Evolutionary conservation across 2,888 invertebrate genomes (phyloP).

Genomic region (Metallyticus violacea): DNA sequence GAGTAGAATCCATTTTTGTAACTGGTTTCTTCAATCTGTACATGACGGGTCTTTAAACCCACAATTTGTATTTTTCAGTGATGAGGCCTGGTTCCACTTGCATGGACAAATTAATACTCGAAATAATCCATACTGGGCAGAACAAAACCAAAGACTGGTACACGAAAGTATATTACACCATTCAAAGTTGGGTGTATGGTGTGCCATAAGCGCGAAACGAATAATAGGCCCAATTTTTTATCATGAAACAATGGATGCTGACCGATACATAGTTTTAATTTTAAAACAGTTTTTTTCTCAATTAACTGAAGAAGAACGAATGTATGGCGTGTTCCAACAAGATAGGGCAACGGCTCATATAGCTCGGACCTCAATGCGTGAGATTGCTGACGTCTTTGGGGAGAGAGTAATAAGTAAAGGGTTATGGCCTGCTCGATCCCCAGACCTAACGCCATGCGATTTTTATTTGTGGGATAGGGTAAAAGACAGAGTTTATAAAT

Average conservation of each 20-base stretch:
- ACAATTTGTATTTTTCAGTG: not conserved
- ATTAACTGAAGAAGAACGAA: not conserved
- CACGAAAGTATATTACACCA: no score
- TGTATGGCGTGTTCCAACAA: not conserved
- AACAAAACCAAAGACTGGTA: not conserved
- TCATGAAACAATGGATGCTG: not conserved
- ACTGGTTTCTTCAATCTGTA: not conserved
- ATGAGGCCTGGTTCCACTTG: not conserved
- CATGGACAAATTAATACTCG: not conserved
- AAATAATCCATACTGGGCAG: not conserved
- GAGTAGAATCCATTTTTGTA: not conserved
- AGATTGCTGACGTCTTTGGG: not conserved
- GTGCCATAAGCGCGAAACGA: not conserved
- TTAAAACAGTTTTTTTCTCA: not conserved
- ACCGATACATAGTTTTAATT: not conserved
- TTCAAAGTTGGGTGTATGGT: not conserved
- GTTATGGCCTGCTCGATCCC: no score
- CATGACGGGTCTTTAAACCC: not conserved
- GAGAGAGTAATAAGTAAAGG: not conserved
- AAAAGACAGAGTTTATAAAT: no score
- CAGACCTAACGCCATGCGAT: no score
- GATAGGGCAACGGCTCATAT: not conserved
- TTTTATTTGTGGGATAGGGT: no score
- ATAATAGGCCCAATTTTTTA: not conserved
- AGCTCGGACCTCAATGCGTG: not conserved